phyloP scores from a whole-genome alignment of 2,113 vertebrate genomes.

The Ictalurus punctatus region DNA sequence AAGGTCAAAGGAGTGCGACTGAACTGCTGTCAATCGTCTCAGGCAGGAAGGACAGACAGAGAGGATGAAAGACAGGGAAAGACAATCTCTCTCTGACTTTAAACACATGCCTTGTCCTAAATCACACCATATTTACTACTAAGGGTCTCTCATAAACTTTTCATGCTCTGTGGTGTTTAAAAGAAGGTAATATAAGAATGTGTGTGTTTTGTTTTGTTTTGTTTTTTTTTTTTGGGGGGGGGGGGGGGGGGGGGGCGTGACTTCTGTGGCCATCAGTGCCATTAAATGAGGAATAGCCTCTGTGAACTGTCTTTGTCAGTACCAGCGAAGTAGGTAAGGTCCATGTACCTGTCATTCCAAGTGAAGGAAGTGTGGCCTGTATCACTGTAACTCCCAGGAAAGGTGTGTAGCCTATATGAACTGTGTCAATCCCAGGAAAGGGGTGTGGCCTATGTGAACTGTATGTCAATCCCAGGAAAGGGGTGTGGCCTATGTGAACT shows the following conservation, averaged over 20 bases:
- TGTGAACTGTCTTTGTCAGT: neutral
- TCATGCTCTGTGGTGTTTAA: neutral
- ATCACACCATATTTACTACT: neutral
- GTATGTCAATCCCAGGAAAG: neutral
- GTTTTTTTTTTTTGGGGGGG: too few relatives aligned
- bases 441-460: neutral
- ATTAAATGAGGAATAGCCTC: neutral
- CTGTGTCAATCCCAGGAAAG: neutral
- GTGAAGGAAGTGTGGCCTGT: neutral
- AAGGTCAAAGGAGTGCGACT: conserved; percentile 66
- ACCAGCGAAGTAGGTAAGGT: neutral
- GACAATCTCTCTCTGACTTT: neutral
- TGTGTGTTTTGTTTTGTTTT: neutral
- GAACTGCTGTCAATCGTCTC: conserved; percentile 52
- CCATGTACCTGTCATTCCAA: neutral
- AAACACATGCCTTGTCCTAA: neutral
- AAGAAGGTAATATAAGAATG: neutral
- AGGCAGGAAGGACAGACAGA: neutral
- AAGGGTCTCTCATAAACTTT: neutral
- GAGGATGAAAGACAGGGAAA: neutral
- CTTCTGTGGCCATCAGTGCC: neutral
- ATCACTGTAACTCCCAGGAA: neutral
- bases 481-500: neutral
- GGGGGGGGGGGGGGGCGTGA: neutral
- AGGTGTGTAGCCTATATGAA: neutral